A percentile compares a stretch with the other conserved stretches of the same genome.
These are phyloP conservation scores for Vulpes ferrilata DNA, from an alignment of 2,113 vertebrate genomes.

Conservation along the genomic window DNA sequence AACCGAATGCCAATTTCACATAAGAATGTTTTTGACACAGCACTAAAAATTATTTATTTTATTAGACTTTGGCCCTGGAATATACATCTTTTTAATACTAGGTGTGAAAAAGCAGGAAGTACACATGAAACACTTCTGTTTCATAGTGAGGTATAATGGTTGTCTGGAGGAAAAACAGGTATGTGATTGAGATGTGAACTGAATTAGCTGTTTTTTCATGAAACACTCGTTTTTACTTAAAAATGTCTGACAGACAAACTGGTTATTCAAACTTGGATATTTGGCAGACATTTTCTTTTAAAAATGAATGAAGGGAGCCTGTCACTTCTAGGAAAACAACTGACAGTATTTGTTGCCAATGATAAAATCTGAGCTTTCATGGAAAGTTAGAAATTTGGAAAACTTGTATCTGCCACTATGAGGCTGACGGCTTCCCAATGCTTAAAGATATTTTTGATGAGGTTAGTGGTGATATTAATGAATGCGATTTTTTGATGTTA, in stretches of 20 bases:
- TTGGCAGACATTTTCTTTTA: slow-evolving; percentile 75
- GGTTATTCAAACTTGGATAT: slow-evolving; percentile 59
- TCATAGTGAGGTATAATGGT: rapidly evolving
- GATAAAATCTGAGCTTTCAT: slow-evolving; percentile 73
- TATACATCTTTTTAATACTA: neutral
- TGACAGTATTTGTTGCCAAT: slow-evolving; percentile 55
- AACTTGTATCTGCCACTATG: neutral
- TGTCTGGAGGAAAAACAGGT: neutral
- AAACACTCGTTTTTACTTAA: slow-evolving; percentile 56
- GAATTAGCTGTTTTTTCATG: neutral
- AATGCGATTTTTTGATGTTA: neutral
- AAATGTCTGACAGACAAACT: slow-evolving; percentile 67
- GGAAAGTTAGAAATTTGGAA: slow-evolving; percentile 69
- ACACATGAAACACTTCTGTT: neutral
- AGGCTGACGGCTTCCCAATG: neutral
- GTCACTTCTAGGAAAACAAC: slow-evolving; percentile 75
- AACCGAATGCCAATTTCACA: neutral
- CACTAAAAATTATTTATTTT: neutral
- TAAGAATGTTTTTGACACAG: neutral
- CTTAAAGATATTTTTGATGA: neutral
- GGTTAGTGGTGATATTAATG: neutral
- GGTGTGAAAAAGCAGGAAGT: neutral
- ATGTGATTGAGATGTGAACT: neutral
- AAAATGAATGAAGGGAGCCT: slow-evolving; percentile 72
- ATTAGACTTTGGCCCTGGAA: neutral